These are phyloP conservation scores for Tubulanus polymorphus DNA, from an alignment of 2,888 invertebrate species.

Conservation along the genomic window DNA sequence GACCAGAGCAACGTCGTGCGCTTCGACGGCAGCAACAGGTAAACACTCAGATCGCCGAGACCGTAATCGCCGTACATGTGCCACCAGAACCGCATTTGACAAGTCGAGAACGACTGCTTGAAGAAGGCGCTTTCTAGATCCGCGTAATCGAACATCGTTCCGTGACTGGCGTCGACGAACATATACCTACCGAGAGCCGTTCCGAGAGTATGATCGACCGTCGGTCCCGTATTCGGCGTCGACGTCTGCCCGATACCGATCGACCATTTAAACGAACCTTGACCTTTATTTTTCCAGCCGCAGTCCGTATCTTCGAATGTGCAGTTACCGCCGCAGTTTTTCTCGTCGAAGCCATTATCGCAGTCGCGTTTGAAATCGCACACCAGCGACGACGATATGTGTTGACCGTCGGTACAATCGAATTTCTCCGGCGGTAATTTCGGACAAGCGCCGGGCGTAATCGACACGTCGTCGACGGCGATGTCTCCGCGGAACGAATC, in stretches of 20 bases:
- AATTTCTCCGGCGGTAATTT: constrained; percentile 4
- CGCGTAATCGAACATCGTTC: constrained; percentile 21
- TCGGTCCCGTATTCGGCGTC: constrained; percentile 33
- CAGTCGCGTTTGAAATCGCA: constrained; percentile 22
- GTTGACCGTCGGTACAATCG: constrained; percentile 16
- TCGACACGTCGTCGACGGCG: constrained; percentile 20
- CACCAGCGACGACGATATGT: constrained; percentile 4
- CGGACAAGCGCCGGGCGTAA: constrained; percentile 23
- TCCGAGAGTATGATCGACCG: constrained; percentile 34
- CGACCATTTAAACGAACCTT: constrained; percentile 30
- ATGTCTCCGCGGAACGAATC: constrained; percentile 17
- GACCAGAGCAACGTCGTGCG: not conserved
- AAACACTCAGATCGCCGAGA: constrained; percentile 19
- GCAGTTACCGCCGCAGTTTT: constrained; percentile 36
- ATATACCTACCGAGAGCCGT: constrained; percentile 39
- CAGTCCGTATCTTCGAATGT: constrained; percentile 41
- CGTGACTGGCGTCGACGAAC: constrained; percentile 34
- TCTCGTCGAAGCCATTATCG: constrained; percentile 30
- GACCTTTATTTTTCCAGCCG: constrained; percentile 27
- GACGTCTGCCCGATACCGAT: constrained; percentile 27
- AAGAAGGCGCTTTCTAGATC: constrained; percentile 29
- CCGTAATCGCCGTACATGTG: constrained; percentile 34
- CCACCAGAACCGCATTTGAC: constrained; percentile 39
- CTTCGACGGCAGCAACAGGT: not conserved
- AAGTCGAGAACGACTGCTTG: constrained; percentile 28